Evolutionary conservation across 1,140 invertebrate species (phyloP).

Genomic region (Hydropsyche tenuis): DNA sequence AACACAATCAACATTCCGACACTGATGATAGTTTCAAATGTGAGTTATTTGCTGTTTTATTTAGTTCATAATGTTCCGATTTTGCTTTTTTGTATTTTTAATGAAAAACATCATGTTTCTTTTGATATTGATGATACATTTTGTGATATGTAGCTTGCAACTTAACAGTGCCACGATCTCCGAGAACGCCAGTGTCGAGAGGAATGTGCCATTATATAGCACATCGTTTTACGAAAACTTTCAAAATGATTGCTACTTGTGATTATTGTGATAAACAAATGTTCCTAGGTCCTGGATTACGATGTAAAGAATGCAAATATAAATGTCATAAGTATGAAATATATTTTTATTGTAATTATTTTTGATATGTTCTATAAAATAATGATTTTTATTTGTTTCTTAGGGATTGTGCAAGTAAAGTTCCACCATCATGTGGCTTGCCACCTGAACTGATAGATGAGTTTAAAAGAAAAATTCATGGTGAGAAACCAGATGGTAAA

Average conservation of each 20-base stretch:
- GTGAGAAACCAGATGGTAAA: conserved; percentile 27
- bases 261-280: conserved; percentile 92
- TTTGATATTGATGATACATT: conserved; percentile 49
- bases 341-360: not conserved
- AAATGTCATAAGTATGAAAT: conserved; percentile 75
- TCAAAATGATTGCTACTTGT: conserved; percentile 89
- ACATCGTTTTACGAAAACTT: conserved; percentile 88
- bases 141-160: conserved; percentile 50
- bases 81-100: conserved; percentile 7
- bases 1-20: conserved; percentile 53
- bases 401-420: conserved; percentile 88
- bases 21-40: conserved; percentile 66
- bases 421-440: conserved; percentile 89
- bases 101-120: not conserved
- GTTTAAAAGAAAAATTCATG: conserved; percentile 72
- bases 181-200: conserved; percentile 73
- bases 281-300: conserved; percentile 82
- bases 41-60: conserved; percentile 51
- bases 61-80: not conserved
- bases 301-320: conserved; percentile 96
- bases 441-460: conserved; percentile 82
- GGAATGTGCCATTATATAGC: conserved; percentile 90
- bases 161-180: conserved; percentile 76
- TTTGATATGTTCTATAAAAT: no score
- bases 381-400: conserved; percentile 51